phyloP scores from a whole-genome alignment of 2,797 vertebrate genomes.

The Parauchenoglanis ngamensis region DNA sequence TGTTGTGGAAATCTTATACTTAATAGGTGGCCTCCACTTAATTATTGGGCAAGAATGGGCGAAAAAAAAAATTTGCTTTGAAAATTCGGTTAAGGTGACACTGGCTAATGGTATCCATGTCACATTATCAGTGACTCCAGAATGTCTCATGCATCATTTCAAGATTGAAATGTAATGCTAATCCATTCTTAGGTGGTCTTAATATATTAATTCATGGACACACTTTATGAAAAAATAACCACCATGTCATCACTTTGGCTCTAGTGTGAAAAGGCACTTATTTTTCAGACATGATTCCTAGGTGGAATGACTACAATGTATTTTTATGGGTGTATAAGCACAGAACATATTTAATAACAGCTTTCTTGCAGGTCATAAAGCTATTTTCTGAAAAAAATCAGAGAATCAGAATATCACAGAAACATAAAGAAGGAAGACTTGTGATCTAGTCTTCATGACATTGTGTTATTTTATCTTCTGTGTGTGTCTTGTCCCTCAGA shows the following conservation, averaged over 20 bases:
- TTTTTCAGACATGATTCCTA: not conserved
- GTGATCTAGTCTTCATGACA: not conserved
- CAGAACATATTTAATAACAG: slow-evolving; percentile 5
- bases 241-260: not conserved
- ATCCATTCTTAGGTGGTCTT: not conserved
- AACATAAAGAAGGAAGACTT: not conserved
- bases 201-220: not conserved
- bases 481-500: slow-evolving; percentile 1
- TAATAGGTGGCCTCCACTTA: not conserved
- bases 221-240: not conserved
- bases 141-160: not conserved
- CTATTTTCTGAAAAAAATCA: not conserved
- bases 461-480: slow-evolving; percentile 14
- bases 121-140: not conserved
- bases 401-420: not conserved
- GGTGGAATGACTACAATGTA: not conserved
- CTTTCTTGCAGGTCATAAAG: not conserved
- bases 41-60: not conserved
- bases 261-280: not conserved
- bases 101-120: not conserved
- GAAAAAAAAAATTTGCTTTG: too few species aligned
- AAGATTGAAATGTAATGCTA: not conserved
- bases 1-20: not conserved
- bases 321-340: slow-evolving; percentile 23
- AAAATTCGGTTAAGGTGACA: not conserved